Percentiles rank a stretch among this genome's conserved stretches.
Evolutionary conservation across 30 jellyfish, hydroid and myxozoan genomes (phyloP).

Genomic region (Hydra vulgaris): DNA sequence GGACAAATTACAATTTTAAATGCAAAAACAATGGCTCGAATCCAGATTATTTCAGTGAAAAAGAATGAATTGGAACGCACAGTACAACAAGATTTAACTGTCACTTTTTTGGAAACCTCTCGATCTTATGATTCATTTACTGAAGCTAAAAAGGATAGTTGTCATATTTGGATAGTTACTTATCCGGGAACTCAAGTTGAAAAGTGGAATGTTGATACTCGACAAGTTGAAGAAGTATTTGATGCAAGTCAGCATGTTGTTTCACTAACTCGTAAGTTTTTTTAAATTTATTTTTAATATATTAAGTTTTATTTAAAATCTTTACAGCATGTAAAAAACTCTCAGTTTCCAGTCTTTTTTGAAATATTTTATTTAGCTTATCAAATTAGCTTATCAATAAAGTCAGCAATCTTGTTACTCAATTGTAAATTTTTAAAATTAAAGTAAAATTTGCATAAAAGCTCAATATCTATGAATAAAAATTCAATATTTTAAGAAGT

Average conservation of each 20-base stretch:
- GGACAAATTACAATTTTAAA: constrained; percentile 73
- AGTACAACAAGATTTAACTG: constrained; percentile 28
- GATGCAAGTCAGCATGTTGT: constrained; percentile 56
- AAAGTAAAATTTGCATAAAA: no score
- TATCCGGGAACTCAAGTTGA: constrained; percentile 83
- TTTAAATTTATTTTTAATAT: no score
- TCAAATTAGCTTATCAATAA: no score
- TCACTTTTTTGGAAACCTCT: constrained; percentile 59
- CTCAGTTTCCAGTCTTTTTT: no score
- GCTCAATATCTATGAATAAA: no score
- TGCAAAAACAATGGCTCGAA: constrained; percentile 30
- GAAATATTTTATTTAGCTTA: no score
- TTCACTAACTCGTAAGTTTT: constrained; percentile 51
- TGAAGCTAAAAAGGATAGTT: background rate
- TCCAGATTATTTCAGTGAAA: constrained; percentile 41
- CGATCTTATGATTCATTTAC: constrained; percentile 30
- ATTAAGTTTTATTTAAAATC: no score
- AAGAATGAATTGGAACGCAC: constrained; percentile 43
- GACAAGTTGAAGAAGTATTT: constrained; percentile 39
- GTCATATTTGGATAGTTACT: constrained; percentile 78
- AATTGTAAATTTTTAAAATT: no score
- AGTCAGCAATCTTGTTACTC: no score
- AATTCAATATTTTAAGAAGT: no score
- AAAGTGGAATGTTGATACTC: constrained; percentile 70
- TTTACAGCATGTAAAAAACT: no score